phyloP scores from a whole-genome alignment of 2,888 invertebrate species.

The Mesorhabditis belari region DNA sequence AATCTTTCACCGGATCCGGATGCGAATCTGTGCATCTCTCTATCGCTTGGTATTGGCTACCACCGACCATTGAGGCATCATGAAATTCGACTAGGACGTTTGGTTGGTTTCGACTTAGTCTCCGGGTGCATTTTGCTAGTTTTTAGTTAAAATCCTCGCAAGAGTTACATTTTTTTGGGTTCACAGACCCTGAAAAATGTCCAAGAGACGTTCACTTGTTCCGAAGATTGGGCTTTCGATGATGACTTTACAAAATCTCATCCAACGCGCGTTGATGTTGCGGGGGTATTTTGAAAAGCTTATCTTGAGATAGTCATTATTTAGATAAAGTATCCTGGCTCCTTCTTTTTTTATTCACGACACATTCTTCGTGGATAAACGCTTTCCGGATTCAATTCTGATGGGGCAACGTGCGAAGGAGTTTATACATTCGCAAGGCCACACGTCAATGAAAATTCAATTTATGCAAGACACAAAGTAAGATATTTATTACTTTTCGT shows the following conservation, averaged over 20 bases:
- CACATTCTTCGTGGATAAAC: not conserved
- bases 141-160: not conserved
- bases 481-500: too few relatives aligned
- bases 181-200: not conserved
- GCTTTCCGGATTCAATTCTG: not conserved
- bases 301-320: not conserved
- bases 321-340: not conserved
- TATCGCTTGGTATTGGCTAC: constrained; percentile 32
- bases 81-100: constrained; percentile 33
- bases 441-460: too few relatives aligned
- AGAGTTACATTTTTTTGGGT: not conserved
- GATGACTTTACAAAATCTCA: not conserved
- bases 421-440: too few relatives aligned
- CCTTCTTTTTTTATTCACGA: not conserved
- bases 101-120: constrained; percentile 11
- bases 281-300: not conserved
- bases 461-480: too few relatives aligned
- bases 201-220: not conserved
- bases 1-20: too few relatives aligned
- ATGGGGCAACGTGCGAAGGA: not conserved
- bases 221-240: not conserved
- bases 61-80: constrained; percentile 19
- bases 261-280: not conserved
- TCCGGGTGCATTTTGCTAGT: not conserved
- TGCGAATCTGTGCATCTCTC: constrained; percentile 24